Percentiles rank a stretch among this genome's conserved stretches.
These are phyloP conservation scores for Eriocheir sinensis DNA, from an alignment of 1,140 invertebrate genomes.

Conservation along the genomic window DNA sequence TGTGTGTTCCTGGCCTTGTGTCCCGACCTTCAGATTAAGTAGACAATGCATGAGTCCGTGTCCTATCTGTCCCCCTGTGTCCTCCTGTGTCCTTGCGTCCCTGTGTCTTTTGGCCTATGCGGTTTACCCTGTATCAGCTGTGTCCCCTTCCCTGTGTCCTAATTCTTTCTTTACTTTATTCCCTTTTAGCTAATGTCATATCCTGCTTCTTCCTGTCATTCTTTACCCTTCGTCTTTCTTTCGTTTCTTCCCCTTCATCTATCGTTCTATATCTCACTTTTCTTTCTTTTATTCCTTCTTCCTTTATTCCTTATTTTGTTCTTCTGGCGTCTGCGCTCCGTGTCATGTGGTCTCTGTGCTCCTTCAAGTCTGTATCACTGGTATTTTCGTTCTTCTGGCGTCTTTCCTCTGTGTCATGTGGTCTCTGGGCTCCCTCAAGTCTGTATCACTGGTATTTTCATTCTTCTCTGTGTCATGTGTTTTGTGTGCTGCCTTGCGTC, in stretches of 20 bases:
- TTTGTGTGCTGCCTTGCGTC: no score
- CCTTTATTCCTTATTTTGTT: not conserved
- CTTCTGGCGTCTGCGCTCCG: not conserved
- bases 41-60: not conserved
- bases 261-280: not conserved
- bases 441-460: no score
- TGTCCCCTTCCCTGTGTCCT: not conserved
- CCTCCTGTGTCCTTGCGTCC: not conserved
- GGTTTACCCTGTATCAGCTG: no score
- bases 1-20: not conserved
- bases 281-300: not conserved
- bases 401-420: no score
- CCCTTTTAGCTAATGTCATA: no score
- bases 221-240: constrained; percentile 19
- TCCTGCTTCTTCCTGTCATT: no score
- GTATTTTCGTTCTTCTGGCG: no score
- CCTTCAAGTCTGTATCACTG: no score
- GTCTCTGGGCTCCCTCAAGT: no score
- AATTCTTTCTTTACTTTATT: no score
- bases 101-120: not conserved
- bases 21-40: not conserved
- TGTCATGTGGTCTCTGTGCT: no score
- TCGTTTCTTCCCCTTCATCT: not conserved
- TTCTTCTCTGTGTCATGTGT: no score
- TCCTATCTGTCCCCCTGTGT: not conserved